A percentile compares a stretch with the other conserved stretches of the same genome.
phyloP scores from a whole-genome alignment of 2,797 vertebrate genomes.

The Knipowitschia caucasica region DNA sequence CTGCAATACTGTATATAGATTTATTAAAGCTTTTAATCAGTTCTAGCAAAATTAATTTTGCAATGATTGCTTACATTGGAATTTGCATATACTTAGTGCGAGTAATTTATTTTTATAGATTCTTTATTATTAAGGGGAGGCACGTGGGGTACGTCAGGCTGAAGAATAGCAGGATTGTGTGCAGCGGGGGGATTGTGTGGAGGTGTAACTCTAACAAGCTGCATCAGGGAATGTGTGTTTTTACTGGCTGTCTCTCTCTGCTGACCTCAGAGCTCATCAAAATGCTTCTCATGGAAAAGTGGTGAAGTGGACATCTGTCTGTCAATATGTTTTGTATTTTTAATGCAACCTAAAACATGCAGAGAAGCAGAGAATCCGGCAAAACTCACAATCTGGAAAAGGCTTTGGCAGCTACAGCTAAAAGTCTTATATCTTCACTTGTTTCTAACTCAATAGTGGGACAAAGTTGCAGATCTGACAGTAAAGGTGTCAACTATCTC shows the following conservation, averaged over 20 bases:
- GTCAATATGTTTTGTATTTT: not conserved
- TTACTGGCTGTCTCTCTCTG: not conserved
- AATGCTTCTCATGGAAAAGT: not conserved
- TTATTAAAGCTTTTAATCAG: slow-evolving; percentile 99
- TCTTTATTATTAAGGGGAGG: slow-evolving; percentile 83
- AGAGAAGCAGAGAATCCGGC: too few relatives aligned
- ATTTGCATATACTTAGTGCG: slow-evolving; percentile 98
- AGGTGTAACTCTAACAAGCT: not conserved
- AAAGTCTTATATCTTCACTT: too few relatives aligned
- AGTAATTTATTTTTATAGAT: slow-evolving; percentile 99
- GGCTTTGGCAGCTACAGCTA: not conserved
- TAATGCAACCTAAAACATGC: not conserved
- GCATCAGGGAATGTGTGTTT: not conserved
- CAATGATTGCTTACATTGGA: slow-evolving; percentile 99
- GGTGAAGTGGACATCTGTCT: not conserved
- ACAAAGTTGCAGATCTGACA: not conserved
- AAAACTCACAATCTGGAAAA: too few relatives aligned
- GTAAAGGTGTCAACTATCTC: slow-evolving; percentile 3
- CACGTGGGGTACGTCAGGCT: slow-evolving; percentile 72
- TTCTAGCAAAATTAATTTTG: slow-evolving; percentile 99
- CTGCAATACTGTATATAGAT: slow-evolving; percentile 98
- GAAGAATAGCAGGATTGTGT: slow-evolving; percentile 49
- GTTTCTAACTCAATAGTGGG: too few relatives aligned
- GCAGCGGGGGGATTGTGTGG: slow-evolving; percentile 23
- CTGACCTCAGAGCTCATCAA: not conserved